phyloP scores from a whole-genome alignment of 2,113 vertebrate species.

The Pygathrix nemaeus region DNA sequence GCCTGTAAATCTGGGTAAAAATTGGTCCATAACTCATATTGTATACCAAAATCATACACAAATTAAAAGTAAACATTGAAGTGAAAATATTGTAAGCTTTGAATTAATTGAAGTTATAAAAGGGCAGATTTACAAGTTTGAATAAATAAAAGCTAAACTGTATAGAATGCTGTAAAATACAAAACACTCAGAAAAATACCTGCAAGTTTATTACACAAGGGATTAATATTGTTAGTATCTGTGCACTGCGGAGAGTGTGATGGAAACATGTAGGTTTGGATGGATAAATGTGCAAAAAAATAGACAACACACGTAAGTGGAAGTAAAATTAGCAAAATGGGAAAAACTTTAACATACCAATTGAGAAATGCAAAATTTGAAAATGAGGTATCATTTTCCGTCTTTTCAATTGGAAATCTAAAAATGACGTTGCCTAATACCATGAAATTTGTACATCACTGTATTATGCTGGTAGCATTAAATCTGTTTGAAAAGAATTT shows the following conservation, averaged over 20 bases:
- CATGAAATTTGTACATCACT: neutral
- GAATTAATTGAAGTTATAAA: neutral
- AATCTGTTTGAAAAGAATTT: conserved; percentile 16
- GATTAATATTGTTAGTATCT: neutral
- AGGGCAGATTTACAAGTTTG: neutral
- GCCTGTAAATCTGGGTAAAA: neutral
- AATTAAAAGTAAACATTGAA: neutral
- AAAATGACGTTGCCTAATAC: neutral
- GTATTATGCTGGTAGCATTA: neutral
- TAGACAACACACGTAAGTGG: neutral
- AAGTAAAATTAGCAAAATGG: neutral
- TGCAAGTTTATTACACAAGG: neutral
- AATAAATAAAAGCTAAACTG: neutral
- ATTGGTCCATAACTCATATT: neutral
- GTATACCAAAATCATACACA: neutral
- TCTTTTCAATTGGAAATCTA: conserved; percentile 13
- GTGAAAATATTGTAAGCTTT: neutral
- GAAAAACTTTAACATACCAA: neutral
- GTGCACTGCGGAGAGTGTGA: neutral
- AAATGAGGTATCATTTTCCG: conserved; percentile 14
- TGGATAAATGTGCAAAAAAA: neutral
- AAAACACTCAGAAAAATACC: neutral
- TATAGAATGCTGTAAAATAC: neutral
- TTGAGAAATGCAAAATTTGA: neutral
- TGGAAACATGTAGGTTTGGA: neutral